These are phyloP conservation scores for Pelodytes ibericus DNA, from an alignment of 2,797 vertebrate species.

Conservation along the genomic window DNA sequence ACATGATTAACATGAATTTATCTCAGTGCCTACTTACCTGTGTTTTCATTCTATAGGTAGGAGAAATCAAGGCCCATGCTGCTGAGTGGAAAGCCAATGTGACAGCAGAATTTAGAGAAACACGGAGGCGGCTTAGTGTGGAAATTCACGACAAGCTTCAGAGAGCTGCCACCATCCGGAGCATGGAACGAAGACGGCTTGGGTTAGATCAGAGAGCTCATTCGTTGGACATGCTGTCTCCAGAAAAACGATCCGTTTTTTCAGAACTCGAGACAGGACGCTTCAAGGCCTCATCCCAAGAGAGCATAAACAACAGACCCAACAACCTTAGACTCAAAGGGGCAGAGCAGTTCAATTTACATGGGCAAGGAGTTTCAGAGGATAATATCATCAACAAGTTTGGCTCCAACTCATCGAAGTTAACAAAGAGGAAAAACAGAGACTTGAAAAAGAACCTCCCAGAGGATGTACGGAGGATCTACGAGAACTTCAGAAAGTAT, in stretches of 20 bases:
- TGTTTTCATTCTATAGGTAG: constrained; percentile 76
- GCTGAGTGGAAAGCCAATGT: constrained; percentile 98
- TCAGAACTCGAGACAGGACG: constrained; percentile 86
- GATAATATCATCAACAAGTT: constrained; percentile 96
- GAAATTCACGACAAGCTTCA: constrained; percentile 97
- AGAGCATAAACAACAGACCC: constrained; percentile 93
- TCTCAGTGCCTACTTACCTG: too few relatives aligned
- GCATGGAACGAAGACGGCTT: constrained; percentile 93
- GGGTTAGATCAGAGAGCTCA: constrained; percentile 94
- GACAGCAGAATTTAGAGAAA: constrained; percentile 93
- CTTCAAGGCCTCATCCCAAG: constrained; percentile 94
- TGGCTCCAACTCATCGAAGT: constrained; percentile 85
- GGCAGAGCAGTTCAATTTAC: constrained; percentile 79
- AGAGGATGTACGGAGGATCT: constrained; percentile 83
- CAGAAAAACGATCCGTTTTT: constrained; percentile 91
- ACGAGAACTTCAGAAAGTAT: constrained; percentile 80
- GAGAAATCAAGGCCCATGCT: constrained; percentile 95
- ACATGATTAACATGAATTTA: too few relatives aligned
- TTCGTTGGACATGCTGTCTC: constrained; percentile 95
- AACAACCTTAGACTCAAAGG: constrained; percentile 91
- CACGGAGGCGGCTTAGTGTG: constrained; percentile 88
- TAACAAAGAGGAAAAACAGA: constrained; percentile 89
- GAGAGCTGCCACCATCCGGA: constrained; percentile 93
- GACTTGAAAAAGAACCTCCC: constrained; percentile 86
- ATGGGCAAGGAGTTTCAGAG: constrained; percentile 82